A percentile compares a stretch with the other conserved stretches of the same genome.
Conservation (phyloP, 2,888 invertebrate species). For the Prosapia bicincta region DNA sequence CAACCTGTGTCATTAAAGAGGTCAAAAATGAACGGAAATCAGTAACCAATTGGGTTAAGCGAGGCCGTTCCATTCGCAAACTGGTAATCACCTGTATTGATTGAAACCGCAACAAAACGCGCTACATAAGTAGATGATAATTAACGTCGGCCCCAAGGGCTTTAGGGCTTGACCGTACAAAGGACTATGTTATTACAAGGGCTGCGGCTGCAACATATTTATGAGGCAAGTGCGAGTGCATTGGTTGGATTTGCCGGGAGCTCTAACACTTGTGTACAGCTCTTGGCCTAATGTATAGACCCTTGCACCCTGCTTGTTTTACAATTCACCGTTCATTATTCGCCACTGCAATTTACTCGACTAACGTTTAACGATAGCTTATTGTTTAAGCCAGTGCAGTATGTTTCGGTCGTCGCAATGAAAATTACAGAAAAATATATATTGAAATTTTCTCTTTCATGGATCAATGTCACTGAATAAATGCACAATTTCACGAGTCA, state of each 20-base stretch:
- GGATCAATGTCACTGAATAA: too few species aligned
- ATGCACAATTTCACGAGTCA: too few species aligned
- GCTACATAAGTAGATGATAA: neutral
- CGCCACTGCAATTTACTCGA: neutral
- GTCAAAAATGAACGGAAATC: too few species aligned
- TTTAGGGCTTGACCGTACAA: neutral
- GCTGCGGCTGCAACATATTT: constrained; percentile 16
- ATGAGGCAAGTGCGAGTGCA: constrained; percentile 18
- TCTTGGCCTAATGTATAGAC: neutral
- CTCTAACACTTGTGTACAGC: neutral
- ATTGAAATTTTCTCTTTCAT: too few species aligned
- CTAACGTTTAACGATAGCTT: neutral
- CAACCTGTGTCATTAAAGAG: too few species aligned
- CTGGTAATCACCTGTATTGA: neutral
- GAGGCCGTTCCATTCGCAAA: too few species aligned
- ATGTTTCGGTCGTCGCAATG: too few species aligned
- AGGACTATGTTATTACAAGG: neutral
- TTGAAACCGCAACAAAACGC: neutral
- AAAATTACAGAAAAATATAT: too few species aligned
- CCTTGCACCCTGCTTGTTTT: neutral
- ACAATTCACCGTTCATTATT: neutral
- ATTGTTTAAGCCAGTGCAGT: too few species aligned
- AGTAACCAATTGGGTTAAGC: too few species aligned
- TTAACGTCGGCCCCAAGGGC: neutral
- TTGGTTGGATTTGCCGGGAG: constrained; percentile 13